Evolutionary conservation across 2,797 vertebrate species (phyloP).

Genomic region (Alouatta caraya): DNA sequence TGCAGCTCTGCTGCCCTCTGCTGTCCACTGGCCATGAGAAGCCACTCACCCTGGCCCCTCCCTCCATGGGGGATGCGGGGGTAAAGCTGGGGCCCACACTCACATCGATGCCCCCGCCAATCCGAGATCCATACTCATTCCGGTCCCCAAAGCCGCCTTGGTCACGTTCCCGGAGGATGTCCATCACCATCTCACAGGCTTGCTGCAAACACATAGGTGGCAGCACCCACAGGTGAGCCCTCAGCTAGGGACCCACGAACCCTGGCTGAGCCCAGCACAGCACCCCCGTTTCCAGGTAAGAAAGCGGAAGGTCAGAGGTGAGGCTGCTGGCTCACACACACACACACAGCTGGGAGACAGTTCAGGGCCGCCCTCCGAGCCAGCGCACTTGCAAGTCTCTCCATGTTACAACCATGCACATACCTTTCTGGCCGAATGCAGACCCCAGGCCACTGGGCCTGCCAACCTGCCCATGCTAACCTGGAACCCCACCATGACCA

Average conservation of each 20-base stretch:
- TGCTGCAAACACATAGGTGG: conserved; percentile 83
- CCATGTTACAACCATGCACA: not conserved
- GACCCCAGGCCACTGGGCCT: not conserved
- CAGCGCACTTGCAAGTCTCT: not conserved
- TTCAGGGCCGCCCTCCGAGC: not conserved
- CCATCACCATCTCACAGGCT: conserved; percentile 98
- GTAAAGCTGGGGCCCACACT: conserved; percentile 9
- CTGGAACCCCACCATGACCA: not conserved
- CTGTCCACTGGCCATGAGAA: not conserved
- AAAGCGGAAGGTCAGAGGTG: accelerated
- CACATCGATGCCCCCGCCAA: conserved; percentile 89
- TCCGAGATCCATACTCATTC: conserved; percentile 91
- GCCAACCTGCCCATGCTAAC: accelerated
- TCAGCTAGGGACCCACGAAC: not conserved
- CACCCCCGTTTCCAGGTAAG: not conserved
- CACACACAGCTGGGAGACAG: not conserved
- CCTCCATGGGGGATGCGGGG: not conserved
- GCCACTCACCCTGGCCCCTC: not conserved
- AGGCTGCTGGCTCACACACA: not conserved
- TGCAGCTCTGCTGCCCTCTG: not conserved
- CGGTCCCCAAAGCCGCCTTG: conserved; percentile 91
- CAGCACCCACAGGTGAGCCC: accelerated
- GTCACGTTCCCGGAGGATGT: conserved; percentile 93
- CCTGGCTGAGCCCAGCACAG: too few relatives aligned
- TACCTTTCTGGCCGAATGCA: not conserved